Evolutionary conservation across 2,113 vertebrate species (phyloP), one percentile per base, ranked within the genome.

Genomic region (Salvelinus fontinalis): DNA sequence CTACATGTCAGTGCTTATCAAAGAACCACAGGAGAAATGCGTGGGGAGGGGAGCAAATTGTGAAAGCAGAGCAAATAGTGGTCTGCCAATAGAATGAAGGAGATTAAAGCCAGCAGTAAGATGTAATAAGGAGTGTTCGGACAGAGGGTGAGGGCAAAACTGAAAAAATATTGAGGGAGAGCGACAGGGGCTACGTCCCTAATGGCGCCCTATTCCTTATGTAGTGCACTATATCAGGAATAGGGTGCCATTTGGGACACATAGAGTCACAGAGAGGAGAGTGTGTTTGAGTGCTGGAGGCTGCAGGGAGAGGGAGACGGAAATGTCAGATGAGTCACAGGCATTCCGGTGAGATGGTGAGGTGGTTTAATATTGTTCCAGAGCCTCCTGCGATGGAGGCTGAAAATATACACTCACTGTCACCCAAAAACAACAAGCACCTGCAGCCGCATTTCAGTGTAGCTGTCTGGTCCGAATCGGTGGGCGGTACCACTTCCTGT

Each of bases 261-360:
- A 18, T 4, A 5, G 14, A 3, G 1, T n/a, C n/a, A 62, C n/a
- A 67, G 48, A 59, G 34, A 18, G 8, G 71, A 79, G 54, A 22
- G 39, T 69, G 48, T 75, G 26, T 49, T 73, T 51, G 48, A 29
- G 71, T 69, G 44, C 76, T 48, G 20, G 27, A 73, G 44, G 57
- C 44, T 67, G 16, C 7, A 34, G 62, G 16, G 71, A 20, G 12
- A 44, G 67, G 57, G 65, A 82, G 69, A 60, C 75, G 74, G 76
- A 91, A 93, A 91, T 93, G 91, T 89, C 91, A 93, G 90, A 86
- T 90, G 89, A 93, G 87, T 92, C 90, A 91, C 84, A 89, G 79
- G 86, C 71, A 81, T 82, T 86, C 84, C 84, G 83, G 80, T 77
- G 86, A 79, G 90, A 87, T 62, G 67, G 78, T 87, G 57, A n/a